Conservation (phyloP, 2,113 vertebrate species). For the Brachyistius frenatus region DNA sequence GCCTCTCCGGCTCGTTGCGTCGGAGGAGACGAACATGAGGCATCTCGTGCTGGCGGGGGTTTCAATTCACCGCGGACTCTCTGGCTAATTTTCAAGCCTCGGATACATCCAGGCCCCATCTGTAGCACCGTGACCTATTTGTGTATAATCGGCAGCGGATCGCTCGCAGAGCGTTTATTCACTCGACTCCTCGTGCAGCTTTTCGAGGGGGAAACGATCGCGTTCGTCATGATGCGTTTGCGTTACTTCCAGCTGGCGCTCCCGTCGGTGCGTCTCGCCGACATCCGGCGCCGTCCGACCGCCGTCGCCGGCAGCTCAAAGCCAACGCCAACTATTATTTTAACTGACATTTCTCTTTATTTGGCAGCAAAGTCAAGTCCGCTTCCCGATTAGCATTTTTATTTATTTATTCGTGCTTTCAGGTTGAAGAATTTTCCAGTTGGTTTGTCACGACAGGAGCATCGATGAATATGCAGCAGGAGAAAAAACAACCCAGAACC, state of each 20-base stretch:
- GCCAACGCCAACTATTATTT: background rate
- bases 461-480: too few species aligned
- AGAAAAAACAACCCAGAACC: too few species aligned
- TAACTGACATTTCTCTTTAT: background rate
- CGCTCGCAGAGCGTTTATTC: conserved; percentile 20
- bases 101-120: conserved; percentile 40
- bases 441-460: background rate
- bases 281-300: conserved; percentile 35
- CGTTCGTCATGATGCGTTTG: conserved; percentile 33
- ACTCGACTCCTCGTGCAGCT: conserved; percentile 31
- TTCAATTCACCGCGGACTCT: conserved; percentile 38
- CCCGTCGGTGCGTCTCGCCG: conserved; percentile 20
- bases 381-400: background rate
- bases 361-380: background rate
- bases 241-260: conserved; percentile 51
- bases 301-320: conserved; percentile 1
- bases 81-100: conserved; percentile 56
- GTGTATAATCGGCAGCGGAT: conserved; percentile 43
- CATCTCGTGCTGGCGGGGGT: conserved; percentile 22
- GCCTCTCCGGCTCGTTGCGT: conserved; percentile 19
- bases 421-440: background rate
- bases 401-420: background rate
- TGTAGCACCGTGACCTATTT: conserved; percentile 58
- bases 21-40: conserved; percentile 33
- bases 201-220: background rate